phyloP scores from a whole-genome alignment of 2,113 vertebrate species.

The Herpetotheres cachinnans region DNA sequence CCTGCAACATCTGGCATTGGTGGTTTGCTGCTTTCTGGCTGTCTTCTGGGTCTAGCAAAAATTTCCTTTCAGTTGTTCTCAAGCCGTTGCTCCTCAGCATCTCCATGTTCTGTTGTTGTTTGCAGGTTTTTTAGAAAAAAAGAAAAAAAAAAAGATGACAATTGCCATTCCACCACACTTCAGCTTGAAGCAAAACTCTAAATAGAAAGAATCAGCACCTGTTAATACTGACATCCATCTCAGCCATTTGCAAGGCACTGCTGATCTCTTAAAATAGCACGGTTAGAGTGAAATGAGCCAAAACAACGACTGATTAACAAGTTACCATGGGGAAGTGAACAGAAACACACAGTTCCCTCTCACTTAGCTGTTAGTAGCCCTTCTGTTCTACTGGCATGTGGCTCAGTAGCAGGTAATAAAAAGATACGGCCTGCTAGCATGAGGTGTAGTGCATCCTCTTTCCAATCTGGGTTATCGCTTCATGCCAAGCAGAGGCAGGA shows the following conservation, averaged over 20 bases:
- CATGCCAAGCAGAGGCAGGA: rapidly evolving
- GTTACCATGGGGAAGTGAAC: background rate
- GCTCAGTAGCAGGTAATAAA: background rate
- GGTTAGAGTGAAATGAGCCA: background rate
- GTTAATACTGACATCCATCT: background rate
- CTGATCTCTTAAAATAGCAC: background rate
- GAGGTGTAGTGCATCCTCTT: background rate
- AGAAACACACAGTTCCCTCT: background rate
- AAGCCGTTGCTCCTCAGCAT: background rate
- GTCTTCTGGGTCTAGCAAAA: background rate
- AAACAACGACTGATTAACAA: background rate
- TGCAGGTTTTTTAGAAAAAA: background rate
- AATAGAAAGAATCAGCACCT: background rate
- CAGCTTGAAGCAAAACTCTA: background rate
- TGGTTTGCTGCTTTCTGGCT: background rate
- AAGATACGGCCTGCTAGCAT: background rate
- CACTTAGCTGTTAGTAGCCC: background rate
- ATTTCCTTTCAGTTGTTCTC: background rate
- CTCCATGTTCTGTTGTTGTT: background rate
- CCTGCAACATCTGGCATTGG: background rate
- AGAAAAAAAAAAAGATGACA: rapidly evolving
- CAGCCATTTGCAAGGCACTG: background rate
- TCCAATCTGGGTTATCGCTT: rapidly evolving
- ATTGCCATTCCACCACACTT: background rate
- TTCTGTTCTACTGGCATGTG: background rate